phyloP scores from a whole-genome alignment of 2,888 invertebrate genomes.

The Beris chalybata region DNA sequence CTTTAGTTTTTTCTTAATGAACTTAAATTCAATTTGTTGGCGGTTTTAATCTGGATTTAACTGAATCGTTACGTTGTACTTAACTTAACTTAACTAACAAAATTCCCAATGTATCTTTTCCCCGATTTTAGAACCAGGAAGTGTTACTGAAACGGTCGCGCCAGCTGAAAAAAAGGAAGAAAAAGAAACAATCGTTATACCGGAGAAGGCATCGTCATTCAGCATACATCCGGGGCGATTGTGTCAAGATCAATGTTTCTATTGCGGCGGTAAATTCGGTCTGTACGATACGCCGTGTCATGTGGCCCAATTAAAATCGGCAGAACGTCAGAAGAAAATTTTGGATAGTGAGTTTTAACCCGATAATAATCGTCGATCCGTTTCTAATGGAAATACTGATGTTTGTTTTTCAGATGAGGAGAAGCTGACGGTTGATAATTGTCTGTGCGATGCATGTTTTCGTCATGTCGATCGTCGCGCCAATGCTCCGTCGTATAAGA shows the following conservation, averaged over 20 bases:
- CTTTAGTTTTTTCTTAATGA: no score
- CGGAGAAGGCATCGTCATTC: conserved; percentile 85
- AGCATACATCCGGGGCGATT: conserved; percentile 81
- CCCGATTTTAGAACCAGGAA: not conserved
- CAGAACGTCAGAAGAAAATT: conserved; percentile 79
- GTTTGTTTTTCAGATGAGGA: conserved; percentile 65
- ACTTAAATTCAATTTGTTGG: no score
- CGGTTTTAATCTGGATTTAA: no score
- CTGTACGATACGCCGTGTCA: conserved; percentile 85
- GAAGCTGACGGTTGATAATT: conserved; percentile 80
- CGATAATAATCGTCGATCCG: not conserved
- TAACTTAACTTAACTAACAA: no score
- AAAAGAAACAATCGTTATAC: conserved; percentile 69
- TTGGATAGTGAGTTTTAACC: conserved; percentile 64
- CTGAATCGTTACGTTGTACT: no score
- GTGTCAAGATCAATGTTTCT: conserved; percentile 83
- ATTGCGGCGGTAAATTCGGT: conserved; percentile 86
- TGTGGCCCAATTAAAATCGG: conserved; percentile 81
- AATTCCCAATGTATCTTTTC: no score
- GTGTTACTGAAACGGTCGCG: conserved; percentile 10
- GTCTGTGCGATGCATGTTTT: conserved; percentile 85
- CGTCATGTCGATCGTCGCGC: conserved; percentile 82
- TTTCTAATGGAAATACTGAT: not conserved
- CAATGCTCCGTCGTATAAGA: conserved; percentile 67
- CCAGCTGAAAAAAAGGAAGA: conserved; percentile 50